Base-by-base conservation (phyloP, 1,140 invertebrate genomes). In the Heliconius himera region DNA sequence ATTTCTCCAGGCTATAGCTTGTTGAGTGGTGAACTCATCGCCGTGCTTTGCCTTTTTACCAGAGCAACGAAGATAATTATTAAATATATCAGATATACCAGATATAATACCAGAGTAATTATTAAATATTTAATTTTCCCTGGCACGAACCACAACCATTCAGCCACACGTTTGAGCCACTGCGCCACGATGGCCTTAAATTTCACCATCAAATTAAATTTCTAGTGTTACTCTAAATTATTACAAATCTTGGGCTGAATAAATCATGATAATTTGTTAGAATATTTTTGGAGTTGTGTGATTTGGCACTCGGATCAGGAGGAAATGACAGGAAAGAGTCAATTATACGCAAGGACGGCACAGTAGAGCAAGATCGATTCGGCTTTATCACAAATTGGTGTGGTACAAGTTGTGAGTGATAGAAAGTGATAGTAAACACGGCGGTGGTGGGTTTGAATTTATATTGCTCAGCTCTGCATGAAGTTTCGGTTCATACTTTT, bases 271-370 rank as follows among this genome's bases (percentile, higher is more conserved):
- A 66, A 66, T 66, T 13, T 9, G 13, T 29, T 70, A 20, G 73
- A 78, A 74, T 74, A 81, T 75, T 77, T 66, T 46, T 36, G n/a
- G 22, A 54, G 66, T 75, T 70, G 8, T 71, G 77, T 73, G 54
- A 79, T 82, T 86, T 82, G 83, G 87, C 84, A 83, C 82, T 76
- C 80, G 82, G 82, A 83, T 84, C 80, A 76, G 84, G 81, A 85
- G 80, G 83, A 90, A 91, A 93, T 93, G 91, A 90, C 84, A 90
- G 88, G 88, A 90, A 93, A 93, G 91, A 93, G 89, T 93, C 92
- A 93, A 93, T 93, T 93, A 93, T 91, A 93, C 92, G 92, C 90
- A 88, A 93, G 89, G 88, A 80, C 86, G 90, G 88, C 87, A 86
- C 86, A 91, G 87, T 89, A 89, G 88, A 85, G 89, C 80, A 81